A percentile compares a stretch with the other conserved stretches of the same genome.
These are phyloP conservation scores for Gymnoscopelus microlampas DNA, from an alignment of 2,797 vertebrate genomes.

Conservation along the genomic window DNA sequence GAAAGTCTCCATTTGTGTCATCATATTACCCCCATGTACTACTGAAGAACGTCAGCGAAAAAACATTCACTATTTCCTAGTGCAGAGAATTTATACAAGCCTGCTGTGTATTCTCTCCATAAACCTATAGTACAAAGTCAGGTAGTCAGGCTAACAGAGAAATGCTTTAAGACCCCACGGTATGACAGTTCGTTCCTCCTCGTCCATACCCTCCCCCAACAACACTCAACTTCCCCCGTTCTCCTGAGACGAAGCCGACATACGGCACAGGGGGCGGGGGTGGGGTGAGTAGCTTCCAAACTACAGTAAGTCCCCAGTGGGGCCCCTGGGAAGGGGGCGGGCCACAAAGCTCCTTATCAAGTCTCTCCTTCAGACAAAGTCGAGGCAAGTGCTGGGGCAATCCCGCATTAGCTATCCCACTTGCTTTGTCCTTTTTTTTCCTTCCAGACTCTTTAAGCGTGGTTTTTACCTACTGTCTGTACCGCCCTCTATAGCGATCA, in stretches of 20 bases:
- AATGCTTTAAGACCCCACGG: constrained; percentile 45
- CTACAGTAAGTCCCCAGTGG: constrained; percentile 36
- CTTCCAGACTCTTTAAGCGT: constrained; percentile 61
- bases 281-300: constrained; percentile 28
- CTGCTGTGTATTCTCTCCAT: constrained; percentile 75
- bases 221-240: constrained; percentile 42
- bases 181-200: constrained; percentile 38
- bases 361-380: constrained; percentile 41
- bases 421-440: constrained; percentile 57
- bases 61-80: constrained; percentile 43
- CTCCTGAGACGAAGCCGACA: constrained; percentile 65
- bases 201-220: constrained; percentile 3
- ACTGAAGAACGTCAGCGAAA: constrained; percentile 50
- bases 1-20: constrained; percentile 52
- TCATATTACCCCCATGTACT: constrained; percentile 58
- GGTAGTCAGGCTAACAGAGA: constrained; percentile 64
- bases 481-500: constrained; percentile 54
- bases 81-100: constrained; percentile 74
- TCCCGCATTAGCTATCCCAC: constrained; percentile 44
- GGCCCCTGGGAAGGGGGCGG: constrained; percentile 1
- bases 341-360: constrained; percentile 39
- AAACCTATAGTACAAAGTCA: constrained; percentile 57
- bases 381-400: constrained; percentile 47
- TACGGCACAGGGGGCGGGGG: constrained; percentile 31
- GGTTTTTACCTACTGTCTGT: constrained; percentile 48